phyloP scores from a whole-genome alignment of 1,140 invertebrate species.

The Manduca sexta region DNA sequence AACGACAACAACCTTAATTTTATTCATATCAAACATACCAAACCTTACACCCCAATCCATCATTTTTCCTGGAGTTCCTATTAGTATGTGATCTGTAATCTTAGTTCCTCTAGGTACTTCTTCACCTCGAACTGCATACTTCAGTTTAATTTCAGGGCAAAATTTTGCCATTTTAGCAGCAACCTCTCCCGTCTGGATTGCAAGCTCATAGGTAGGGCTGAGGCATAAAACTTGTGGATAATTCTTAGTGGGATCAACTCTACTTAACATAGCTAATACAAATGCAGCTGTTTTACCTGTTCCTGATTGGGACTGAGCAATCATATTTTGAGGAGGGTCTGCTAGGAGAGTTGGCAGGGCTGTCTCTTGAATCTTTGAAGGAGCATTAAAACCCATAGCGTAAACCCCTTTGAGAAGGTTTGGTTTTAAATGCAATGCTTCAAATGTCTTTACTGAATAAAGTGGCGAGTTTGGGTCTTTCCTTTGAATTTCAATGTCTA shows the following conservation, averaged over 20 bases:
- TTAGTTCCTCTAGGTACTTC: slow-evolving; percentile 82
- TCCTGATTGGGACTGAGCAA: slow-evolving; percentile 98
- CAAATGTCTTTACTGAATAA: slow-evolving; percentile 95
- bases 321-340: slow-evolving; percentile 97
- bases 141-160: slow-evolving; percentile 91
- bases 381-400: slow-evolving; percentile 96
- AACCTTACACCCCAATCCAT: slow-evolving; percentile 94
- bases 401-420: slow-evolving; percentile 96
- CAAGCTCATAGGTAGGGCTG: slow-evolving; percentile 97
- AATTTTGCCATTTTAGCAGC: slow-evolving; percentile 95
- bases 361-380: slow-evolving; percentile 98
- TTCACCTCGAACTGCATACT: slow-evolving; percentile 95
- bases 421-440: slow-evolving; percentile 92
- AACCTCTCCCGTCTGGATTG: slow-evolving; percentile 97
- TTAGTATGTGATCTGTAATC: slow-evolving; percentile 93
- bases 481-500: slow-evolving; percentile 90
- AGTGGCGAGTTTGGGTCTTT: no score
- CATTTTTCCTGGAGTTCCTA: slow-evolving; percentile 95
- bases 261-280: slow-evolving; percentile 94
- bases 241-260: slow-evolving; percentile 85
- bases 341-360: slow-evolving; percentile 94
- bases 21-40: slow-evolving; percentile 88
- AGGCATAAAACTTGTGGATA: slow-evolving; percentile 95
- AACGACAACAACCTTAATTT: slow-evolving; percentile 97
- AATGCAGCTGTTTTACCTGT: slow-evolving; percentile 99